These are phyloP conservation scores for Turritopsis dohrnii DNA, from an alignment of 30 jellyfish, hydroid and myxozoan genomes.

Conservation along the genomic window DNA sequence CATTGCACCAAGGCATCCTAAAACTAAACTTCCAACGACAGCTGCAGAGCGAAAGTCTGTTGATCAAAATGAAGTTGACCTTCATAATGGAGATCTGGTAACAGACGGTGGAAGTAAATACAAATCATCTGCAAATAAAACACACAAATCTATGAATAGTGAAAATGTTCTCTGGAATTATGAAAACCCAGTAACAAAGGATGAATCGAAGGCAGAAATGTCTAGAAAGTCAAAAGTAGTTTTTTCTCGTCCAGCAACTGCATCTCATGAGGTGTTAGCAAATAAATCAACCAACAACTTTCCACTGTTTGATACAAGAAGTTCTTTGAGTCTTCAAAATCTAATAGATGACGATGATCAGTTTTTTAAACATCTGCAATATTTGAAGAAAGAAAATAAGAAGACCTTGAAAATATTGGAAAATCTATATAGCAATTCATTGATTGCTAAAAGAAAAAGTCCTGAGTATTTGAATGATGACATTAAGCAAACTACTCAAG, in stretches of 20 bases:
- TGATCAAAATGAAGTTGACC: neutral
- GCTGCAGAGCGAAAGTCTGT: conserved; percentile 19
- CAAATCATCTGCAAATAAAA: neutral
- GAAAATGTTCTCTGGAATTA: neutral
- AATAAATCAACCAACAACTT: neutral
- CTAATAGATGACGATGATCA: conserved; percentile 65
- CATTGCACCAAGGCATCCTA: conserved; percentile 73
- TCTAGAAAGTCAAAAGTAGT: neutral
- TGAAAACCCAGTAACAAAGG: neutral
- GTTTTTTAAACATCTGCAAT: conserved; percentile 64
- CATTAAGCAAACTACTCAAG: neutral
- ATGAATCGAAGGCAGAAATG: neutral
- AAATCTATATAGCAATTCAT: conserved; percentile 29
- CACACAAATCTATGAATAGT: neutral
- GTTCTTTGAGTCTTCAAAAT: conserved; percentile 35
- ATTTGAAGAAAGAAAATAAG: conserved; percentile 67
- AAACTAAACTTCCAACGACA: conserved; percentile 59
- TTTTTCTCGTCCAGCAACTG: neutral
- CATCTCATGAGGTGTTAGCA: neutral
- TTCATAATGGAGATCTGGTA: neutral
- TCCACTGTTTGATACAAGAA: conserved; percentile 5
- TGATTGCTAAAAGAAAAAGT: neutral
- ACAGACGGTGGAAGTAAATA: neutral
- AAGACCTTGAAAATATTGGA: conserved; percentile 68
- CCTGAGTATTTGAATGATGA: conserved; percentile 20